Conservation (phyloP, 1,140 invertebrate species). For the Eciton burchellii region DNA sequence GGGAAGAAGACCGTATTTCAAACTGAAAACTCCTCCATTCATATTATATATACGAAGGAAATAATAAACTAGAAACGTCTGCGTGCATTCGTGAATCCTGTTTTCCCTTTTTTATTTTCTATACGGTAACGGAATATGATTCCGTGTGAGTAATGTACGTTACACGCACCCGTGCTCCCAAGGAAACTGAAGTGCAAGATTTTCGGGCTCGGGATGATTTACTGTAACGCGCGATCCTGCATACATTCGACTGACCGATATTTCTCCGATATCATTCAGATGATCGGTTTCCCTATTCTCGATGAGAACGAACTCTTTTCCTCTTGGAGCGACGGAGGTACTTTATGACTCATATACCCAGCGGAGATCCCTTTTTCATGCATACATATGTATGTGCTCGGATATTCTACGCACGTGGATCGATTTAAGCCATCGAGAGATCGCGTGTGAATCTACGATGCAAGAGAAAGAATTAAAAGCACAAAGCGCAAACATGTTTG, state of each 20-base stretch:
- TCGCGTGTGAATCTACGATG: neutral
- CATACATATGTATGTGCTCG: neutral
- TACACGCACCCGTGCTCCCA: too few species aligned
- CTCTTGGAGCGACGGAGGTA: neutral
- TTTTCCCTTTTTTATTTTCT: too few species aligned
- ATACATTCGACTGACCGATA: conserved; percentile 17
- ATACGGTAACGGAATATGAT: too few species aligned
- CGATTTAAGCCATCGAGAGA: neutral
- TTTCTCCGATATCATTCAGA: conserved; percentile 30
- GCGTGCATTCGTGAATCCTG: too few species aligned
- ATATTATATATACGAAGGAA: neutral
- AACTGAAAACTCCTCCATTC: neutral
- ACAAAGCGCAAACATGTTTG: neutral
- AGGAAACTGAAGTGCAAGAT: neutral
- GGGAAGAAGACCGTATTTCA: neutral
- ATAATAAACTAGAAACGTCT: too few species aligned
- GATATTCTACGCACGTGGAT: neutral
- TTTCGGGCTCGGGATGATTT: too few species aligned
- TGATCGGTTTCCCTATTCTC: neutral
- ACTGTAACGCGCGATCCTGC: too few species aligned
- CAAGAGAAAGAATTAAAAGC: neutral
- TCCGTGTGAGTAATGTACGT: too few species aligned
- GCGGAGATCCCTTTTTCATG: neutral
- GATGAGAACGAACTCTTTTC: neutral
- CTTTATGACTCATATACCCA: conserved; percentile 21